phyloP scores from a whole-genome alignment of 2,113 vertebrate genomes.

The Perccottus glenii region DNA sequence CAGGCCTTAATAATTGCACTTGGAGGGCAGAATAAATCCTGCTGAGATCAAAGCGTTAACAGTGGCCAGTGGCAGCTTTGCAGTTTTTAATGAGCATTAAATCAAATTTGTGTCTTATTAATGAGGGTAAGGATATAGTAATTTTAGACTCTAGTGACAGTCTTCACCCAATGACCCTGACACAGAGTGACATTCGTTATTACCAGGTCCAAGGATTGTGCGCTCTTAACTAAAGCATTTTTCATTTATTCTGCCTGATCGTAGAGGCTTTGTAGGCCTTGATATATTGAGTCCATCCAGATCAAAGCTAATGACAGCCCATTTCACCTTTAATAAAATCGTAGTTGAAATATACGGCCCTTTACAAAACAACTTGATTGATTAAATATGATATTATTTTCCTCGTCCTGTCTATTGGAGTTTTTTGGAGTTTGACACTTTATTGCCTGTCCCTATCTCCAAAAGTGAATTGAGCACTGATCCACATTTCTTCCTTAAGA shows the following conservation, averaged over 20 bases:
- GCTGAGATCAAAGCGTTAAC: constrained; percentile 64
- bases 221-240: constrained; percentile 19
- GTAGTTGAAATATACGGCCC: constrained; percentile 16
- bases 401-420: constrained; percentile 2
- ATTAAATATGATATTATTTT: constrained; percentile 3
- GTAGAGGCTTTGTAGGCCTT: constrained; percentile 7
- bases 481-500: constrained; percentile 51
- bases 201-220: constrained; percentile 18
- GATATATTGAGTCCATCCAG: constrained; percentile 21
- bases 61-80: constrained; percentile 41
- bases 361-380: background rate
- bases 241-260: constrained; percentile 31
- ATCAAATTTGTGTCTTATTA: constrained; percentile 58
- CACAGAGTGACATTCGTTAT: constrained; percentile 41
- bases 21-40: constrained; percentile 57
- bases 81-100: constrained; percentile 67
- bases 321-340: constrained; percentile 11
- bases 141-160: constrained; percentile 52
- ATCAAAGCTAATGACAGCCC: constrained; percentile 40
- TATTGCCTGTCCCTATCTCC: constrained; percentile 17
- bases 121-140: constrained; percentile 41
- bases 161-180: constrained; percentile 51
- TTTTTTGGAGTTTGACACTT: constrained; percentile 4
- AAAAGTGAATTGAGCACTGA: constrained; percentile 40
- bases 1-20: constrained; percentile 44